A percentile compares a stretch with the other conserved stretches of the same genome.
These are phyloP conservation scores for Raja brachyura DNA, from an alignment of 2,113 vertebrate species.

Conservation along the genomic window DNA sequence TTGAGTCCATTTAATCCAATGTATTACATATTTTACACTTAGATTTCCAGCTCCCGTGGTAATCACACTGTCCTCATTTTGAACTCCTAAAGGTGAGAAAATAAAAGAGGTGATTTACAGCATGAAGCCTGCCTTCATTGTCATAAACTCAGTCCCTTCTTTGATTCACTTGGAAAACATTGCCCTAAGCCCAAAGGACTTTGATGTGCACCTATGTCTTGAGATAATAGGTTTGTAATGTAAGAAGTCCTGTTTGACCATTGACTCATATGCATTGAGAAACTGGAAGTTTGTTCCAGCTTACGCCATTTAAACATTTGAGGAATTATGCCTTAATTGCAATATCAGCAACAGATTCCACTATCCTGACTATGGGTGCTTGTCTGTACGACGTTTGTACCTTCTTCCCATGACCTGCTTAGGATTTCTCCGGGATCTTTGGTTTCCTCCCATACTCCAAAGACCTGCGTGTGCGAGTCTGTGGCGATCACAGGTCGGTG, in stretches of 20 bases:
- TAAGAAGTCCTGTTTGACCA: background rate
- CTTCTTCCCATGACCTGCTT: no score
- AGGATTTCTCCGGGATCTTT: no score
- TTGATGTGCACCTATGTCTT: background rate
- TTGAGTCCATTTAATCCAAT: conserved; percentile 50
- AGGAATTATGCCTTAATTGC: background rate
- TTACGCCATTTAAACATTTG: background rate
- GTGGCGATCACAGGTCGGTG: no score
- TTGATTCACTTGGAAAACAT: background rate
- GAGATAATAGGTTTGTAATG: background rate
- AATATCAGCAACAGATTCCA: background rate
- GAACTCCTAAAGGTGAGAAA: conserved; percentile 41
- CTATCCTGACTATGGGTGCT: no score
- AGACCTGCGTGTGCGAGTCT: no score
- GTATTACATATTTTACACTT: conserved; percentile 47
- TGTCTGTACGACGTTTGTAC: no score
- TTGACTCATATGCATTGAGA: background rate
- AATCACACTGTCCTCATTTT: conserved; percentile 45
- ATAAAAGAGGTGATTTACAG: background rate
- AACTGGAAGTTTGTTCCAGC: background rate
- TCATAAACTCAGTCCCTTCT: background rate
- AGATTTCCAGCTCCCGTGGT: conserved; percentile 49
- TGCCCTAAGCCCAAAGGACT: background rate
- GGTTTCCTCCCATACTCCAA: no score
- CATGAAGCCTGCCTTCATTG: background rate